A percentile compares a stretch with the other conserved stretches of the same genome.
phyloP scores from a whole-genome alignment of 2,888 invertebrate genomes.

The Strigamia maritima region DNA sequence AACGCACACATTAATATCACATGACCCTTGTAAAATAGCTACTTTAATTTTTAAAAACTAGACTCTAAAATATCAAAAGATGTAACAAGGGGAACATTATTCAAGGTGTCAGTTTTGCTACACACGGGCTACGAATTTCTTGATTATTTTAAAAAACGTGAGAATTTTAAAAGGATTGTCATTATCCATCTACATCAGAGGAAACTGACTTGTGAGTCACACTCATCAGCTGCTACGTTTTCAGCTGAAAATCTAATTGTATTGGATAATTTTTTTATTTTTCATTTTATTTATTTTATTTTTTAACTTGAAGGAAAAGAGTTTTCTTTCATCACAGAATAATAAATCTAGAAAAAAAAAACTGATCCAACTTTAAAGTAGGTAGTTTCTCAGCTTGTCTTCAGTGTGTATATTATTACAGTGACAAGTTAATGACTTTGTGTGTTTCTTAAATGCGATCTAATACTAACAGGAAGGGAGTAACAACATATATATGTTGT shows the following conservation, averaged over 20 bases:
- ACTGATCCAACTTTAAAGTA: neutral
- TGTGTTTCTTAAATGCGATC: neutral
- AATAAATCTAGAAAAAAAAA: neutral
- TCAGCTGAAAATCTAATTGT: neutral
- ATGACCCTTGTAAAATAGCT: no score
- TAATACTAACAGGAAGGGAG: slow-evolving; percentile 12
- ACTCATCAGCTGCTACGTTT: neutral
- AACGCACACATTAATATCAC: no score
- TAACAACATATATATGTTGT: no score
- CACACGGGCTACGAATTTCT: no score
- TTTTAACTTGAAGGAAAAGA: no score
- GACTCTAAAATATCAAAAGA: no score
- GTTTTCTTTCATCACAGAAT: neutral
- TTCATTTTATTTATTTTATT: neutral
- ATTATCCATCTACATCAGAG: no score
- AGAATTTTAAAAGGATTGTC: no score
- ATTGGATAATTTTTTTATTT: neutral
- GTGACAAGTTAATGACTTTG: neutral
- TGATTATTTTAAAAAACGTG: no score
- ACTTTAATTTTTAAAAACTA: no score
- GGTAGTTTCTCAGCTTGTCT: neutral
- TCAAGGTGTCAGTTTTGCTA: no score
- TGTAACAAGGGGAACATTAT: no score
- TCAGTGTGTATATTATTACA: neutral
- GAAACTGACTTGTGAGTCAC: neutral